phyloP scores from a whole-genome alignment of 1,140 invertebrate genomes.

The Meloidogyne chitwoodi region DNA sequence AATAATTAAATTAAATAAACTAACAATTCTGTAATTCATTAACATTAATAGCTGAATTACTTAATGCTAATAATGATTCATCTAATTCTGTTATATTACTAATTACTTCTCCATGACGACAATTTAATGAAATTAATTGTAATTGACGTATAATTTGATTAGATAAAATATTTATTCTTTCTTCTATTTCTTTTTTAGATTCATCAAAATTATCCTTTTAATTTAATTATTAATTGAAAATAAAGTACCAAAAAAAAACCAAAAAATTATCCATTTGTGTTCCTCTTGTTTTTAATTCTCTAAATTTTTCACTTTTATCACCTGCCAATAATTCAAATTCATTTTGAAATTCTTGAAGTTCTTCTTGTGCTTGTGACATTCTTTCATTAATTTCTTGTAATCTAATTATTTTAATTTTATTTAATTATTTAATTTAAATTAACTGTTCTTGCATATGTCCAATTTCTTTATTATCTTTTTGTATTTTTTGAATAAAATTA shows the following conservation, averaged over 20 bases:
- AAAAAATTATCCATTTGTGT: conserved; percentile 37
- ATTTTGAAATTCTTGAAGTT: conserved; percentile 40
- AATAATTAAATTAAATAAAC: not conserved
- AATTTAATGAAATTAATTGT: conserved; percentile 34
- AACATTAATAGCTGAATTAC: conserved; percentile 10
- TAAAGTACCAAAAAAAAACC: not conserved
- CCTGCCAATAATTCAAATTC: conserved; percentile 38
- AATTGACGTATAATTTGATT: conserved; percentile 26
- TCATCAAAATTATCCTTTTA: conserved; percentile 25
- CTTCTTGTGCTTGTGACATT: conserved; percentile 37
- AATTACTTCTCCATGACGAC: conserved; percentile 22
- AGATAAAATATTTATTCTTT: conserved; percentile 13
- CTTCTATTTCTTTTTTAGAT: conserved; percentile 23
- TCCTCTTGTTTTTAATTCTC: conserved; percentile 31
- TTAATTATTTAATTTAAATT: not conserved
- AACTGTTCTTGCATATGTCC: conserved; percentile 35
- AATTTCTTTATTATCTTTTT: conserved; percentile 45
- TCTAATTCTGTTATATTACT: conserved; percentile 20
- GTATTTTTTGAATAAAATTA: conserved; percentile 33
- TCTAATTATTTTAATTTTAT: conserved; percentile 6
- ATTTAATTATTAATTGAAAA: not conserved
- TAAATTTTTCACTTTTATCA: conserved; percentile 37
- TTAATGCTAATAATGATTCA: conserved; percentile 19
- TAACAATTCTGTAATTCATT: conserved; percentile 35
- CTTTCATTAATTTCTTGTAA: conserved; percentile 33